A percentile compares a stretch with the other conserved stretches of the same genome.
Evolutionary conservation across 1,140 invertebrate species (phyloP).

Genomic region (Aphidius gifuensis): DNA sequence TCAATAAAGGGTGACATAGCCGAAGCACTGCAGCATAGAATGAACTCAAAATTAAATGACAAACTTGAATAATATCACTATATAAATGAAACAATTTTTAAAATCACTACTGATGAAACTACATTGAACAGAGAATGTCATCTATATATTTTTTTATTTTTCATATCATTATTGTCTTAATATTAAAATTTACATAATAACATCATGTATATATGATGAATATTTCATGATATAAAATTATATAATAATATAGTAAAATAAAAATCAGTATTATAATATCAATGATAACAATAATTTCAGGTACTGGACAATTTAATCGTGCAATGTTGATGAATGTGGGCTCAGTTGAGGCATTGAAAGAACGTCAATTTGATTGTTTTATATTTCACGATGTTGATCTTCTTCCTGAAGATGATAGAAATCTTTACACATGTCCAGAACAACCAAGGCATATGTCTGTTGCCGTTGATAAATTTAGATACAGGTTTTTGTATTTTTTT

Average conservation of each 20-base stretch:
- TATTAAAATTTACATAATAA: too few relatives aligned
- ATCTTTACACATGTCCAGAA: conserved; percentile 86
- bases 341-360: conserved; percentile 78
- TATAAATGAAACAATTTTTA: too few relatives aligned
- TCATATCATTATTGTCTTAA: too few relatives aligned
- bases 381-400: conserved; percentile 96
- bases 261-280: background rate
- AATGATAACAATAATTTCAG: conserved; percentile 41
- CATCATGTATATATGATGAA: too few relatives aligned
- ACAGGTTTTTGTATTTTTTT: conserved; percentile 59
- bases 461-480: conserved; percentile 85
- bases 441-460: conserved; percentile 94
- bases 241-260: background rate
- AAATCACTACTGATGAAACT: too few relatives aligned
- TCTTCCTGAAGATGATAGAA: conserved; percentile 87
- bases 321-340: conserved; percentile 96
- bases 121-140: too few relatives aligned
- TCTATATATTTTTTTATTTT: too few relatives aligned
- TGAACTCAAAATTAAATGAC: too few relatives aligned
- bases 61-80: too few relatives aligned
- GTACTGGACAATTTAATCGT: conserved; percentile 77
- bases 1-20: too few relatives aligned
- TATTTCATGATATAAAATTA: conserved; percentile 7
- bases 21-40: too few relatives aligned
- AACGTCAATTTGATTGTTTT: conserved; percentile 81